Evolutionary conservation across 35 echinoderm and acorn worm genomes (phyloP).

Genomic region (Lytechinus pictus): DNA sequence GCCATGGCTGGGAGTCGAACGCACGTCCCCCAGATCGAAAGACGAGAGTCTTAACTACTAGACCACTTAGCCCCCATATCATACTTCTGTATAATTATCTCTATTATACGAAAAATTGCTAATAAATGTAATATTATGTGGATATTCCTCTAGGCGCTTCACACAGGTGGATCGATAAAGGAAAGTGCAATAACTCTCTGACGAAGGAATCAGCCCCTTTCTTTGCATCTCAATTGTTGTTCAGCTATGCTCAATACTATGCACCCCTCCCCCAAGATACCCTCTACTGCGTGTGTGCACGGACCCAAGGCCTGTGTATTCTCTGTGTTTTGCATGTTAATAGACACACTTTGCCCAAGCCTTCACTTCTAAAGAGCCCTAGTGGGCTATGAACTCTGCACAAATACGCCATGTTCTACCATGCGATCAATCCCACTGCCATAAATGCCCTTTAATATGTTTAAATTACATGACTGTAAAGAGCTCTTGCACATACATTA

Average conservation of each 20-base stretch:
- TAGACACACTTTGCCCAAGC: neutral
- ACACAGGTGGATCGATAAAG: neutral
- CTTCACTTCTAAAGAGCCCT: neutral
- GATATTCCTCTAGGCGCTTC: neutral
- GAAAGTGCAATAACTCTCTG: slow-evolving; percentile 1
- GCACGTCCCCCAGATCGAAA: too few relatives aligned
- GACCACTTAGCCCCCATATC: too few relatives aligned
- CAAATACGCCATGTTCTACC: neutral
- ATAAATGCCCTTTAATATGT: neutral
- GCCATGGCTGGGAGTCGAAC: too few relatives aligned
- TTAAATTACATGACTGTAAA: neutral
- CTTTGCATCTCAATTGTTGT: slow-evolving; percentile 3
- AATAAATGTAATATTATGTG: neutral
- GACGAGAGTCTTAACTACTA: too few relatives aligned
- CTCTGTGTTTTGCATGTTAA: neutral
- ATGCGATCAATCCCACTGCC: neutral
- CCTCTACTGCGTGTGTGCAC: neutral
- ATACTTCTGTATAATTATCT: too few relatives aligned
- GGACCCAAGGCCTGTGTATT: neutral
- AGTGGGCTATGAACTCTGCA: neutral
- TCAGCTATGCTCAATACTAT: neutral
- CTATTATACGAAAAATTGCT: neutral
- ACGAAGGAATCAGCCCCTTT: neutral
- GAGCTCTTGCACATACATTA: too few relatives aligned
- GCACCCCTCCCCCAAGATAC: neutral